Conservation (phyloP, 1,140 invertebrate species). For the Conopomorpha cramerella region DNA sequence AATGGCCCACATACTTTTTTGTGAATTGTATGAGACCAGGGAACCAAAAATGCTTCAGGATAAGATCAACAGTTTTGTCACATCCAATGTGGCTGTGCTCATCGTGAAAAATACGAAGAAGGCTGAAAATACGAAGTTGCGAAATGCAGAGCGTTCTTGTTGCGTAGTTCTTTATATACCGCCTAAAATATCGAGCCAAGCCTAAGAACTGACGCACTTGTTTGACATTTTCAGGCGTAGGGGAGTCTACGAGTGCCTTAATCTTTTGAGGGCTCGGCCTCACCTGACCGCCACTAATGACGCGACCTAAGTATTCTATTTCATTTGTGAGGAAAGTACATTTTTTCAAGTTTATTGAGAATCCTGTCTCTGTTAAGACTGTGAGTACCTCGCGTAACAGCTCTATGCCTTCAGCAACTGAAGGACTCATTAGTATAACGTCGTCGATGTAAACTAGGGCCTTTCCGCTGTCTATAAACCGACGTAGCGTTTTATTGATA, state of each 20-base stretch:
- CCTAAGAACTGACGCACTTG: slow-evolving; percentile 23
- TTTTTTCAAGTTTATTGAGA: not conserved
- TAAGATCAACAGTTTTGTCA: too few species aligned
- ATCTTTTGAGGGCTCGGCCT: slow-evolving; percentile 13
- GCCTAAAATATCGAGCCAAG: slow-evolving; percentile 19
- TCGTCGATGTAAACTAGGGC: slow-evolving; percentile 1
- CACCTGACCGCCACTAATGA: not conserved
- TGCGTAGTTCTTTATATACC: slow-evolving; percentile 19
- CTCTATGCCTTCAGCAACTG: not conserved
- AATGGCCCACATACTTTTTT: too few species aligned
- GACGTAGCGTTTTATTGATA: not conserved
- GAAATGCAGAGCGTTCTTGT: slow-evolving; percentile 13
- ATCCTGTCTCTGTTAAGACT: not conserved
- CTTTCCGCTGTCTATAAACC: not conserved
- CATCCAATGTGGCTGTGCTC: too few species aligned
- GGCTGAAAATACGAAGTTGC: too few species aligned
- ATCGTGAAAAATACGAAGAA: too few species aligned
- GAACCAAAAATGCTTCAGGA: too few species aligned
- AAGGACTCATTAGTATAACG: not conserved
- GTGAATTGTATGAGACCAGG: too few species aligned
- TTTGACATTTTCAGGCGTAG: slow-evolving; percentile 12
- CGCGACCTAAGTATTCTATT: not conserved
- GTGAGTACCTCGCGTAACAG: not conserved
- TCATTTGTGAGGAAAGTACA: not conserved
- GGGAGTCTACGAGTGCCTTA: slow-evolving; percentile 14